Evolutionary conservation across 2,113 vertebrate species (phyloP), one percentile per base, ranked within the genome.

Genomic region (Charina bottae): DNA sequence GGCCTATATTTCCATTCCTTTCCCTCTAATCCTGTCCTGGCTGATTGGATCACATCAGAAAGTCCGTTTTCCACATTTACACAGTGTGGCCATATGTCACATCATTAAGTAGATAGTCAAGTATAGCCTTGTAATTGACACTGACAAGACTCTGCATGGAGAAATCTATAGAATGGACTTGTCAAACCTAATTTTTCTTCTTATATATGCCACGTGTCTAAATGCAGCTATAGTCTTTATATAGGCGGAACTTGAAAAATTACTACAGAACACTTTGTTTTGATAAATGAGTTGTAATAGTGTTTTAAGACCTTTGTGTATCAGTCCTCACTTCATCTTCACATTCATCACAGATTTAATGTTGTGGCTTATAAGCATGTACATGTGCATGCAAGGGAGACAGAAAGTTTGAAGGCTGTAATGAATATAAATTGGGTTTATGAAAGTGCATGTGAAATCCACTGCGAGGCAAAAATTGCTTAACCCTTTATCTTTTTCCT

Each of bases 61-160:
- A 88, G 15, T 21, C 21, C 59, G 4, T 90, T 58, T 91, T 56
- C 85, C 87, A 89, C 2, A 0, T 91, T 93, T 87, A 72, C 54
- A 58, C 23, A 58, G 9, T 21, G 4, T 94, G 60, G 83, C 91
- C 86, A 92, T 91, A 94, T 59, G 85, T 86, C 28, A 12, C 53
- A 21, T n/a, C 92, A 86, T 86, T 93, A 94, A 94, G 88, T n/a
- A n/a, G n/a, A n/a, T n/a, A n/a, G n/a, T n/a, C 78, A 94, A 78
- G 0, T 83, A 28, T 88, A 84, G 89, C 26, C 13, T 92, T 93
- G 93, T 95, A 94, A 94, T n/a, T 94, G 92, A 94, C 42, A 60
- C 46, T 94, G 93, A 88, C 95, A 94, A 92, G 54, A 90, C 91
- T 94, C 91, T 93, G 89, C 90, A 94, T 92, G 90, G 90, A 58